Evolutionary conservation across 1,140 invertebrate genomes (phyloP).

Genomic region (Brachionus manjavacas): DNA sequence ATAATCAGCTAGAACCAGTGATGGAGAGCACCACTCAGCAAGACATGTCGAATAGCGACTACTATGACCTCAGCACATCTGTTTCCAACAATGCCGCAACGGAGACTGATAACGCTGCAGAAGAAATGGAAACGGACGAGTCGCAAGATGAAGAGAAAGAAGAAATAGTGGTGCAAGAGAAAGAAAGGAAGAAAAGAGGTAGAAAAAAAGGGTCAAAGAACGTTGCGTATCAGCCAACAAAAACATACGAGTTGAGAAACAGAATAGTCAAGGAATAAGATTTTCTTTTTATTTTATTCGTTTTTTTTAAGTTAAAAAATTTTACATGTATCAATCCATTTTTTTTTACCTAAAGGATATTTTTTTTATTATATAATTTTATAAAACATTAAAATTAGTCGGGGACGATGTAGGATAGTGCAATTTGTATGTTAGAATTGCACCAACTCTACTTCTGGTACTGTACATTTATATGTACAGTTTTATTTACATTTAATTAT

Average conservation of each 20-base stretch:
- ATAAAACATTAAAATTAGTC: neutral
- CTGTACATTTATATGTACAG: neutral
- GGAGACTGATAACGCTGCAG: neutral
- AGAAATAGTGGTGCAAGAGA: neutral
- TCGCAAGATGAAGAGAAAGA: neutral
- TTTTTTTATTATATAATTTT: neutral
- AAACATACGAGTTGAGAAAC: neutral
- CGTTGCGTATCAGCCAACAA: neutral
- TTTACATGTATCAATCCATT: neutral
- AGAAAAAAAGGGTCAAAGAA: neutral
- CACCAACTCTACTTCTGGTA: neutral
- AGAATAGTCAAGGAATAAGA: neutral
- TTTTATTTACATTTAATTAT: neutral
- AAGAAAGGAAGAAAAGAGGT: neutral
- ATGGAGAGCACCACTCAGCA: neutral
- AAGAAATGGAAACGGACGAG: neutral
- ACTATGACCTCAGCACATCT: neutral
- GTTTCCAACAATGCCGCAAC: neutral
- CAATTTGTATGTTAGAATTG: neutral
- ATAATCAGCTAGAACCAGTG: neutral
- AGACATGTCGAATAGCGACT: neutral
- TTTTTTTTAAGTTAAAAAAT: neutral
- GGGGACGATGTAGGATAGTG: neutral
- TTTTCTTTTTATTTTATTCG: neutral
- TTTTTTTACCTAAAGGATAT: neutral